Percentiles rank a stretch among this genome's conserved stretches.
phyloP scores from a whole-genome alignment of 1,140 invertebrate genomes.

The Tetramorium alpestre region DNA sequence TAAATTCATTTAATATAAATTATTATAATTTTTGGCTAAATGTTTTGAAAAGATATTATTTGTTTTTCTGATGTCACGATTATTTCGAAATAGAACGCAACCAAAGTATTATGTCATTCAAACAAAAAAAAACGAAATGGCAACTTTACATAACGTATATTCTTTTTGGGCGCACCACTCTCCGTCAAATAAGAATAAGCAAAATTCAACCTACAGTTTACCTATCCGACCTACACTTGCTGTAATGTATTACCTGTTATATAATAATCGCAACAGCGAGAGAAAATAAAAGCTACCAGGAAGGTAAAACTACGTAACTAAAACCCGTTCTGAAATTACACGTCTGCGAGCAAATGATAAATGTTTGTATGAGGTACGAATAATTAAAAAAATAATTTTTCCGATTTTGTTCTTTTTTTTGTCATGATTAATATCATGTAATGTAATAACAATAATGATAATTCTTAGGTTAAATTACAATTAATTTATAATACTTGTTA shows the following conservation, averaged over 20 bases:
- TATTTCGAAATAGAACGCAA: background rate
- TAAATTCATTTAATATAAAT: too few relatives aligned
- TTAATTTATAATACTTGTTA: too few relatives aligned
- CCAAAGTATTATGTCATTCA: slow-evolving; percentile 20
- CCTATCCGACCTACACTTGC: background rate
- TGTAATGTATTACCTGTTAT: slow-evolving; percentile 8
- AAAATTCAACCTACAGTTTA: background rate
- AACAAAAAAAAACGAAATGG: slow-evolving; percentile 12
- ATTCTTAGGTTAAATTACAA: background rate
- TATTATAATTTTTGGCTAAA: too few relatives aligned
- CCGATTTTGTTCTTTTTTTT: background rate
- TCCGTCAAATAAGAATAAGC: background rate
- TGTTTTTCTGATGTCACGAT: background rate
- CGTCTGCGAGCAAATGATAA: background rate
- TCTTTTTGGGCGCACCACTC: background rate
- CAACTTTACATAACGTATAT: background rate
- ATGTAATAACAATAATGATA: background rate
- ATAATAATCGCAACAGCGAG: background rate
- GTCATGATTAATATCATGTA: background rate
- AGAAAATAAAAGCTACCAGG: background rate
- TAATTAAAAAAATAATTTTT: background rate
- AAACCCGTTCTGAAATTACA: background rate
- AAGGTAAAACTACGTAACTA: background rate
- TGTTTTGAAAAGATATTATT: slow-evolving; percentile 25
- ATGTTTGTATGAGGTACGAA: background rate